These are phyloP conservation scores for Pseudochromis fuscus DNA, from an alignment of 2,797 vertebrate species.

Conservation along the genomic window DNA sequence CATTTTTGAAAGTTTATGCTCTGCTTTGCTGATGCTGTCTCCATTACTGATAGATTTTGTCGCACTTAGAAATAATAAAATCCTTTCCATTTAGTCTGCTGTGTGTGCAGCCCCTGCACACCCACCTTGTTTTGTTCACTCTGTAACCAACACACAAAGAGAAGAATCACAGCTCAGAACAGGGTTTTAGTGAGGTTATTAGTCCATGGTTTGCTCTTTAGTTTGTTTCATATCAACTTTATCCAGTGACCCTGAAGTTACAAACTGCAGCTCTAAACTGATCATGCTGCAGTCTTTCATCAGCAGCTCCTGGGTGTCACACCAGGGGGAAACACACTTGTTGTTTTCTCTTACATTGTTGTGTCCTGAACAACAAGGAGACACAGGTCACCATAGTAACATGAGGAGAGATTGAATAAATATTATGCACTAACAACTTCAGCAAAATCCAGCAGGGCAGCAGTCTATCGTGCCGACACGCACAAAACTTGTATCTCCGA, in stretches of 20 bases:
- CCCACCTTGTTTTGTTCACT: neutral
- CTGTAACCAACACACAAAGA: neutral
- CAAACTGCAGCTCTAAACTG: neutral
- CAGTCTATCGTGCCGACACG: slow-evolving; percentile 39
- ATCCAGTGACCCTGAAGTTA: neutral
- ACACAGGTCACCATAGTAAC: slow-evolving; percentile 10
- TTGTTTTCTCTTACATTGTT: neutral
- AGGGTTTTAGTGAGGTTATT: neutral
- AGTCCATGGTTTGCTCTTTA: slow-evolving; percentile 1
- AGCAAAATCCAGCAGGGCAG: slow-evolving; percentile 41
- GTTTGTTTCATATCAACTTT: rapidly evolving
- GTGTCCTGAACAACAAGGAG: slow-evolving; percentile 13
- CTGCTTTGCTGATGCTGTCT: neutral
- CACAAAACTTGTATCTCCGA: slow-evolving; percentile 45
- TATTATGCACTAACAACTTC: slow-evolving; percentile 19
- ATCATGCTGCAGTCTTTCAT: neutral
- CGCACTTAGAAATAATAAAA: neutral
- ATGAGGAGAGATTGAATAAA: slow-evolving; percentile 4
- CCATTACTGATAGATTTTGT: neutral
- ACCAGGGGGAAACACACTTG: neutral
- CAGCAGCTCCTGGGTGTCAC: neutral
- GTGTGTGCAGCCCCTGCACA: no score
- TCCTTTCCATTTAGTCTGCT: no score
- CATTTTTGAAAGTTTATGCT: neutral
- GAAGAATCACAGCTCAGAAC: neutral